Percentiles rank a stretch among this genome's conserved stretches.
These are phyloP conservation scores for Drosophila seclusa DNA, from an alignment of 2,888 invertebrate species.

Conservation along the genomic window DNA sequence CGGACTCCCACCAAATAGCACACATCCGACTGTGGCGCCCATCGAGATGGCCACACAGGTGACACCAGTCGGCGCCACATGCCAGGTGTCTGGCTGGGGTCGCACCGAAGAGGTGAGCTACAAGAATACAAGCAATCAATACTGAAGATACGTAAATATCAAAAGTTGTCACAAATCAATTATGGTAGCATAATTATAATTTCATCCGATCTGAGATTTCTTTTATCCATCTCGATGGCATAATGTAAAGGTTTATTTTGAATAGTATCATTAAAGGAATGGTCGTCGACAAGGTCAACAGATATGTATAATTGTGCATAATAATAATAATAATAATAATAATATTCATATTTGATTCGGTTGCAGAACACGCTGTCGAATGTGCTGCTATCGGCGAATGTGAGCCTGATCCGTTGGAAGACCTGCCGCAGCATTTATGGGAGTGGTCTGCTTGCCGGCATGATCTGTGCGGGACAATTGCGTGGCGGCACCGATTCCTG, in stretches of 20 bases:
- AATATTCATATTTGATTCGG: neutral
- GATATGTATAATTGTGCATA: no score
- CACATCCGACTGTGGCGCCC: slow-evolving; percentile 69
- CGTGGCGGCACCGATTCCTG: slow-evolving; percentile 82
- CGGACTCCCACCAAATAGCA: slow-evolving; percentile 62
- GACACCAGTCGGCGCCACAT: slow-evolving; percentile 63
- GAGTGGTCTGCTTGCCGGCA: slow-evolving; percentile 66
- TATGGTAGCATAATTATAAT: no score
- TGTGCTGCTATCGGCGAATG: slow-evolving; percentile 74
- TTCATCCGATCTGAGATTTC: neutral
- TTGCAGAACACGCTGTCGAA: slow-evolving; percentile 64
- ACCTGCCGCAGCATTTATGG: slow-evolving; percentile 68
- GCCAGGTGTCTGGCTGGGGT: slow-evolving; percentile 84
- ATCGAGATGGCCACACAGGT: slow-evolving; percentile 62
- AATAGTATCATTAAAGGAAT: neutral
- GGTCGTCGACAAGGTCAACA: neutral
- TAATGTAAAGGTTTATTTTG: no score
- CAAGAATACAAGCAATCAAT: neutral
- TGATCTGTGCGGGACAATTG: slow-evolving; percentile 82
- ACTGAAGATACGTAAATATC: neutral
- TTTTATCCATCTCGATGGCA: neutral
- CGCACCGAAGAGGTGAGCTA: slow-evolving; percentile 71
- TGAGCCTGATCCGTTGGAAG: slow-evolving; percentile 64
- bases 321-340: no score
- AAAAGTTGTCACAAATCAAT: neutral